phyloP scores from a whole-genome alignment of 2,888 invertebrate species.

The Dioctria rufipes region DNA sequence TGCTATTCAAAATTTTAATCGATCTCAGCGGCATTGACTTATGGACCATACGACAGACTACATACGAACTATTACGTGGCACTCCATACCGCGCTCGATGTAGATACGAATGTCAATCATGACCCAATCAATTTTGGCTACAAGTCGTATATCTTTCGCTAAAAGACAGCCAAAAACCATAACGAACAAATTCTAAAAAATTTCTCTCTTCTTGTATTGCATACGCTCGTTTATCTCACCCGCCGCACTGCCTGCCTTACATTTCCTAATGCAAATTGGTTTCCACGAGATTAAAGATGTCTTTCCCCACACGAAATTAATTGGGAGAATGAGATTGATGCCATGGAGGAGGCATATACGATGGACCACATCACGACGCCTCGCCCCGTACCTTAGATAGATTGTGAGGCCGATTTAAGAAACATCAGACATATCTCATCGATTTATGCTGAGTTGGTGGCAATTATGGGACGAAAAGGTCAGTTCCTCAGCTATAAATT shows the following conservation, averaged over 20 bases:
- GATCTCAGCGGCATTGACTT: conserved; percentile 6
- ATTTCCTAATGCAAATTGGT: background rate
- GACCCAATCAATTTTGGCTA: background rate
- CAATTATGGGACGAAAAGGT: conserved; percentile 40
- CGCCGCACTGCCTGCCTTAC: background rate
- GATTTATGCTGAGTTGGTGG: conserved; percentile 37
- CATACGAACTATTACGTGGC: background rate
- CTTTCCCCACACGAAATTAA: background rate
- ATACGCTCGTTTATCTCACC: too few species aligned
- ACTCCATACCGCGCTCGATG: background rate
- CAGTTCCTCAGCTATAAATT: conserved; percentile 17
- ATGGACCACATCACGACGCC: background rate
- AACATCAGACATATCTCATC: background rate
- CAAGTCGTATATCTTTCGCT: background rate
- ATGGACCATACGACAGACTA: background rate
- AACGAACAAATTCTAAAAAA: background rate
- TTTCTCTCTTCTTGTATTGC: too few species aligned
- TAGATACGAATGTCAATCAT: background rate
- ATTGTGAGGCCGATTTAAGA: background rate
- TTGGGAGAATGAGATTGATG: background rate
- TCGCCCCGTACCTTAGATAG: too few species aligned
- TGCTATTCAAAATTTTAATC: background rate
- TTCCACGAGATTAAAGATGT: background rate
- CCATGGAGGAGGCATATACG: background rate
- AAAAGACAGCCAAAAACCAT: background rate